Evolutionary conservation across 2,797 vertebrate genomes (phyloP).

Genomic region (Orientallactaga sibirica): DNA sequence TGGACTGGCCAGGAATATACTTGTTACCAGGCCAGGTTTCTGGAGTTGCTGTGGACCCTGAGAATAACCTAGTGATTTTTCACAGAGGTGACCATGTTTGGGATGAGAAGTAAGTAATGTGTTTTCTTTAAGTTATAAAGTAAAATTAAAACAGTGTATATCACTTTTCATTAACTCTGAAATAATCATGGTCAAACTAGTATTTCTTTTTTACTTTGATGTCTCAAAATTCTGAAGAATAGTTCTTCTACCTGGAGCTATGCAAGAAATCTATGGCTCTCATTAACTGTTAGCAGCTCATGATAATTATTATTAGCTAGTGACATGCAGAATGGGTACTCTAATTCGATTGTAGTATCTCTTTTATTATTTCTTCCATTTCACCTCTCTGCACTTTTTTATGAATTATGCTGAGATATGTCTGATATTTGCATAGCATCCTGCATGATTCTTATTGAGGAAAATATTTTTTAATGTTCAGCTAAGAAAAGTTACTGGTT

Average conservation of each 20-base stretch:
- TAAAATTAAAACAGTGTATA: not conserved
- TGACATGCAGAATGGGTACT: not conserved
- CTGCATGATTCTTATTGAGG: conserved; percentile 9
- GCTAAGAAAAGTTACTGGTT: not conserved
- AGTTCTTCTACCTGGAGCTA: not conserved
- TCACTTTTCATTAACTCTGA: not conserved
- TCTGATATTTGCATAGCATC: not conserved
- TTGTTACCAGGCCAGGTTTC: conserved; percentile 96
- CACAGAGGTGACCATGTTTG: conserved; percentile 96
- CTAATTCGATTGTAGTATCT: not conserved
- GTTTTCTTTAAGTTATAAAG: conserved; percentile 3
- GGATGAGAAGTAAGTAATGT: conserved; percentile 93
- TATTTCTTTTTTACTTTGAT: not conserved
- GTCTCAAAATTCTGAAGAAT: not conserved
- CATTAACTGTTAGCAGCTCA: not conserved
- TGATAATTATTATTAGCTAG: not conserved
- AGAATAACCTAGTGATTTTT: conserved; percentile 95
- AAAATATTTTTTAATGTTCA: not conserved
- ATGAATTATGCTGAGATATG: not conserved
- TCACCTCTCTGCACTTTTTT: not conserved
- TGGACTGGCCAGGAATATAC: conserved; percentile 92
- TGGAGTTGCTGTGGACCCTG: conserved; percentile 94
- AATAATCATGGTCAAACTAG: not conserved
- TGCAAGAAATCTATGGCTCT: not conserved
- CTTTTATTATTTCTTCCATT: not conserved